These are phyloP conservation scores for Polyergus mexicanus DNA, from an alignment of 1,140 invertebrate genomes.

Conservation along the genomic window DNA sequence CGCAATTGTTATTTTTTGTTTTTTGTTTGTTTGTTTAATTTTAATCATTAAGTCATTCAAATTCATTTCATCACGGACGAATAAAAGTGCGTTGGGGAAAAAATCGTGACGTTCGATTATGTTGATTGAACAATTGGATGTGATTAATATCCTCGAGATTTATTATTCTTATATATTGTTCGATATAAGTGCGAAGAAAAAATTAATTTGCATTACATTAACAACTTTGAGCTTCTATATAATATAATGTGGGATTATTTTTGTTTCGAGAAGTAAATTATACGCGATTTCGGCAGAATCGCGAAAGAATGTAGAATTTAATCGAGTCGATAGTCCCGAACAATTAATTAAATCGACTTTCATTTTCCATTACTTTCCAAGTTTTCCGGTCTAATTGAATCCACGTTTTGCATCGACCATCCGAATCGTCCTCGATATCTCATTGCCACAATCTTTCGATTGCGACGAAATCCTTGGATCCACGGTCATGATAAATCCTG, in stretches of 20 bases:
- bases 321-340: slow-evolving; percentile 12
- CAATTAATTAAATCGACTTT: slow-evolving; percentile 65
- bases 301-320: background rate
- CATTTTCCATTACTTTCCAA: slow-evolving; percentile 50
- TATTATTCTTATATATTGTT: background rate
- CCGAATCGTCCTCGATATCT: slow-evolving; percentile 54
- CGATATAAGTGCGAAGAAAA: background rate
- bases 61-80: background rate
- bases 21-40: too few species aligned
- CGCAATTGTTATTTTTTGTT: background rate
- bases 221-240: background rate
- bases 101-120: slow-evolving; percentile 3
- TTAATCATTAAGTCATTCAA: slow-evolving; percentile 7
- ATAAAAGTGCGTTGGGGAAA: background rate
- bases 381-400: slow-evolving; percentile 63
- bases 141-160: too few species aligned
- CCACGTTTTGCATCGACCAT: background rate
- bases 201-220: background rate
- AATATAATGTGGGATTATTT: background rate
- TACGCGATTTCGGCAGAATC: background rate
- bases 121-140: slow-evolving; percentile 12
- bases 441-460: slow-evolving; percentile 27
- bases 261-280: background rate
- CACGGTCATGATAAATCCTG: slow-evolving; percentile 37
- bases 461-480: slow-evolving; percentile 49